Percentiles rank a stretch among this genome's conserved stretches.
Conservation (phyloP, 2,113 vertebrate species). For the Spermophilus dauricus region DNA sequence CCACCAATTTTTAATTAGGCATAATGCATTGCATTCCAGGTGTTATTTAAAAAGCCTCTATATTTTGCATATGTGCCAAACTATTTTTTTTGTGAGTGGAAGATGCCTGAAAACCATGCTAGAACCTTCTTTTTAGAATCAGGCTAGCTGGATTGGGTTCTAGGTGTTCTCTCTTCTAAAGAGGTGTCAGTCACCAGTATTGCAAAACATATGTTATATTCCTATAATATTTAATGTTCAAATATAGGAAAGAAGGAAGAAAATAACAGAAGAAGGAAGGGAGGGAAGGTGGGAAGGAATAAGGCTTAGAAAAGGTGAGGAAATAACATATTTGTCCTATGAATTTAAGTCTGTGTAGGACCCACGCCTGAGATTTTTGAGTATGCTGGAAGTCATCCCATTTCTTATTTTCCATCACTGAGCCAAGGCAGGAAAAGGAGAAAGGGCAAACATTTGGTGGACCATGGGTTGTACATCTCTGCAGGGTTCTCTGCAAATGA, state of each 20-base stretch:
- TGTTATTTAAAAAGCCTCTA: constrained; percentile 46
- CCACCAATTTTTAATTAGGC: constrained; percentile 59
- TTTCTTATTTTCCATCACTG: neutral
- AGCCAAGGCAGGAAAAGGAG: neutral
- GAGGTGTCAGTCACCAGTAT: constrained; percentile 1
- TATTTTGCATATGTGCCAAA: neutral
- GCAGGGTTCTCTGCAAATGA: neutral
- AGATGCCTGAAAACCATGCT: neutral
- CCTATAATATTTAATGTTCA: constrained; percentile 27
- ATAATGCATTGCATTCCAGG: neutral
- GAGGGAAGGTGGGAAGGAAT: no score
- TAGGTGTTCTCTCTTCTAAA: constrained; percentile 43
- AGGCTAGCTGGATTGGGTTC: constrained; percentile 15
- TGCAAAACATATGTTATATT: constrained; percentile 40
- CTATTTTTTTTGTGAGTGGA: constrained; percentile 35
- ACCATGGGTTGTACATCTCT: neutral
- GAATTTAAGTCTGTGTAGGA: neutral
- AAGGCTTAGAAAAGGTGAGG: neutral
- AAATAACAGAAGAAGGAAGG: no score
- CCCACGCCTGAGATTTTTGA: neutral
- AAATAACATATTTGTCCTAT: neutral
- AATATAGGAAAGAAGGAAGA: neutral
- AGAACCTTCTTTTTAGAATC: neutral
- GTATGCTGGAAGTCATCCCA: neutral
- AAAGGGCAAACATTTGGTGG: neutral